Base-by-base conservation (phyloP, 2,797 vertebrate genomes). In the Pseudomugil tenellus region DNA sequence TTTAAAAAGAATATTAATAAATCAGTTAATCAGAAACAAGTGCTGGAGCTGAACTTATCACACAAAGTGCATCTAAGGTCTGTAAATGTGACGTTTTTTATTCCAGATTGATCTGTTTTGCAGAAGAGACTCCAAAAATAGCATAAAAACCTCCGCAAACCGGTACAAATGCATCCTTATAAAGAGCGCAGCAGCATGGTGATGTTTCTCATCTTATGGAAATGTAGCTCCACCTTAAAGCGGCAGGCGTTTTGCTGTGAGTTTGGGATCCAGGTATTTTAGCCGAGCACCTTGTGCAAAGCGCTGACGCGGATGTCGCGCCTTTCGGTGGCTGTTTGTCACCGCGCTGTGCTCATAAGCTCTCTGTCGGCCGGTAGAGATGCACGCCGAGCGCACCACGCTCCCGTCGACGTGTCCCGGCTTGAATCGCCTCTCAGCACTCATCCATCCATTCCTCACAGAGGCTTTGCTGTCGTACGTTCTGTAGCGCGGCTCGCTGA, bases 391-490 rank as follows among this genome's bases (percentile, higher is more conserved):
- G 46, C 74, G 58, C 49, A 57, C 23, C 61, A 12, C 4, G 37
- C 77, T 74, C 80, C 59, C 8, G 69, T 70, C 82, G 67, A 85
- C 91, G 69, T 88, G 92, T 75, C 90, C 79, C 80, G 71, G 88
- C 91, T 85, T 85, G 91, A 86, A 23, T 49, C 62, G 59, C 89
- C 65, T 80, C 46, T 56, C 70, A 54, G 59, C 76, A 32, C 76
- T 83, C 63, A 53, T 72, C 66, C 70, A 63, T 77, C 72, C 52
- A 58, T 63, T 48, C 67, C 56, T 58, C 46, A 31, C 37, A 29
- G 35, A 60, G 39, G 56, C 49, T 56, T 49, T 31, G n/a, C 39
- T 59, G 49, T 37, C 56, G 12, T 32, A n/a, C n/a, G 49, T 41
- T 53, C n/a, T n/a, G n/a, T n/a, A n/a, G n/a, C n/a, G n/a, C n/a